phyloP scores from a whole-genome alignment of 2,113 vertebrate genomes.

The Cinclus cinclus region DNA sequence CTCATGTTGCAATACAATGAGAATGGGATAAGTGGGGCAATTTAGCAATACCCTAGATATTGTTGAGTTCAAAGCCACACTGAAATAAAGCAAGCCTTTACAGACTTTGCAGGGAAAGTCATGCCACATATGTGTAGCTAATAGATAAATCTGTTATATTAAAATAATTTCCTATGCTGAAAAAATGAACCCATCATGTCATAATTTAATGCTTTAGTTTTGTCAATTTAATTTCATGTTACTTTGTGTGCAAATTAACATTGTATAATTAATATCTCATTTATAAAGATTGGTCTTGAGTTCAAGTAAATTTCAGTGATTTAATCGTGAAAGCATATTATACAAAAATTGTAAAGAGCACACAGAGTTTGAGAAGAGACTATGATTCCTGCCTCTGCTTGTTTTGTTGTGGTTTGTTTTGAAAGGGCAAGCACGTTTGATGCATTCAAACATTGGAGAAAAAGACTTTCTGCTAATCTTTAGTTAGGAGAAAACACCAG shows the following conservation, averaged over 20 bases:
- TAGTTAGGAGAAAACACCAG: background rate
- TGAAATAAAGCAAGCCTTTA: conserved; percentile 3
- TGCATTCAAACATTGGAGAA: background rate
- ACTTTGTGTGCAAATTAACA: background rate
- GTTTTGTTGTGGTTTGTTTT: background rate
- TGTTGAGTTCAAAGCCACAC: background rate
- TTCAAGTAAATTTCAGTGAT: background rate
- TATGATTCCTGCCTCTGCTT: background rate
- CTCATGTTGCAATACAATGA: background rate
- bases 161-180: background rate
- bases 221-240: background rate
- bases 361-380: background rate
- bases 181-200: background rate
- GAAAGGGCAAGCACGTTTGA: background rate
- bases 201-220: background rate
- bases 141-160: background rate
- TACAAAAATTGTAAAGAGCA: background rate
- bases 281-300: background rate
- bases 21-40: background rate
- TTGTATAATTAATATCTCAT: background rate
- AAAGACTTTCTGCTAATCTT: background rate
- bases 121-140: background rate
- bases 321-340: background rate
- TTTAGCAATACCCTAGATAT: background rate
- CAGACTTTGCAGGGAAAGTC: background rate